These are phyloP conservation scores for Diaprepes abbreviatus DNA, from an alignment of 2,888 invertebrate species.

Conservation along the genomic window DNA sequence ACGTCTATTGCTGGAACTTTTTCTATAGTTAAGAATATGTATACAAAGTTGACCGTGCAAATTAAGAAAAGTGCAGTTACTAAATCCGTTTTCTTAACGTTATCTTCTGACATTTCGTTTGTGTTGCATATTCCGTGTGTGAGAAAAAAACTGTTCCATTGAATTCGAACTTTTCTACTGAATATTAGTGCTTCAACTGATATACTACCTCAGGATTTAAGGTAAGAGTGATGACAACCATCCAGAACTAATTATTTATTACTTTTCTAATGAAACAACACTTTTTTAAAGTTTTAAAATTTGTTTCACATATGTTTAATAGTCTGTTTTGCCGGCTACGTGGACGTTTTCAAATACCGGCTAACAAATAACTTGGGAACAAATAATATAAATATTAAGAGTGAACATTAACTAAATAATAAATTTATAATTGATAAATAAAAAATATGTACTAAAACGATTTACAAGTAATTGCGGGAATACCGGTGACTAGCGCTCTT, in stretches of 20 bases:
- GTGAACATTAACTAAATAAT: too few relatives aligned
- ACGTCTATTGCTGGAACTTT: conserved; percentile 55
- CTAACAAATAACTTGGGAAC: background rate
- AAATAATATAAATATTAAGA: too few relatives aligned
- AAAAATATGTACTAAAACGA: background rate
- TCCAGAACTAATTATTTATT: background rate
- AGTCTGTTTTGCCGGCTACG: conserved; percentile 4
- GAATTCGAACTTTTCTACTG: conserved; percentile 33
- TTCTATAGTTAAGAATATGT: conserved; percentile 57
- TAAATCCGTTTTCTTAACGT: conserved; percentile 60
- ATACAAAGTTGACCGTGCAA: conserved; percentile 67
- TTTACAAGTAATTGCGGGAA: background rate
- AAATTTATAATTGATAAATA: too few relatives aligned
- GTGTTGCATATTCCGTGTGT: conserved; percentile 67
- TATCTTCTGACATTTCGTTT: conserved; percentile 62
- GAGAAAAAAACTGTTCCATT: conserved; percentile 64
- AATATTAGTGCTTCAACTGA: conserved; percentile 60
- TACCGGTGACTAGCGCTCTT: conserved; percentile 12
- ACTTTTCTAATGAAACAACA: background rate
- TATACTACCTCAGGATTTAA: conserved; percentile 62
- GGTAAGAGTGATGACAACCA: conserved; percentile 54
- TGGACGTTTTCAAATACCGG: conserved; percentile 6
- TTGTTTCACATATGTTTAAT: conserved; percentile 7
- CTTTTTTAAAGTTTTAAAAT: background rate
- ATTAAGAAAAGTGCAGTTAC: conserved; percentile 66